A percentile compares a stretch with the other conserved stretches of the same genome.
Conservation (phyloP, 92 coral and sea anemone genomes). For the Plumapathes pennacea region DNA sequence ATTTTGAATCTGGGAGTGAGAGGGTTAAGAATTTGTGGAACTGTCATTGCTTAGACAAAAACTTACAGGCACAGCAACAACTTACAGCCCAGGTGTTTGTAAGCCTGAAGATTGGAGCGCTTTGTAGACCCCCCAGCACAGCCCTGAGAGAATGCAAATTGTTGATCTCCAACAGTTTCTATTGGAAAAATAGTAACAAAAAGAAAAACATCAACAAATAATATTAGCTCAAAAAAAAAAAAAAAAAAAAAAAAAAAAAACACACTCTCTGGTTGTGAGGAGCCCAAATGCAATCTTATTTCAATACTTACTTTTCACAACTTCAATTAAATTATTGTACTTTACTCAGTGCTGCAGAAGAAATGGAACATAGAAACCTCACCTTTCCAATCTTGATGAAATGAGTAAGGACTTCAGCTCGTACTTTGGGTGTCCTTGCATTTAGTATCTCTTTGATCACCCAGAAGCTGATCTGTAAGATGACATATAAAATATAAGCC, state of each 20-base stretch:
- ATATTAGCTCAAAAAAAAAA: too few species aligned
- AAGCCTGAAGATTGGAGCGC: slow-evolving; percentile 91
- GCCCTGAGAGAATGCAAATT: slow-evolving; percentile 92
- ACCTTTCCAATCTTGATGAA: slow-evolving; percentile 96
- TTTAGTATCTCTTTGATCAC: slow-evolving; percentile 91
- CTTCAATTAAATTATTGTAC: too few species aligned
- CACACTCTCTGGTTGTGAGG: not conserved
- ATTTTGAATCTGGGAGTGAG: too few species aligned
- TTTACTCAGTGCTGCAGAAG: too few species aligned
- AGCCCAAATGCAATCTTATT: too few species aligned
- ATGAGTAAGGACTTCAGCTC: slow-evolving; percentile 86
- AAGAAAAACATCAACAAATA: not conserved
- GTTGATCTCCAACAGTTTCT: slow-evolving; percentile 90
- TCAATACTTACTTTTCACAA: too few species aligned
- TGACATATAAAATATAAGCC: not conserved
- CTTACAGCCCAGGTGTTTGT: slow-evolving; percentile 92
- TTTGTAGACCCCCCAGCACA: slow-evolving; percentile 93
- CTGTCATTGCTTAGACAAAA: too few species aligned
- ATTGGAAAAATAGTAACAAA: slow-evolving; percentile 2
- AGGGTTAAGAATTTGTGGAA: too few species aligned
- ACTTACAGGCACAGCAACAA: too few species aligned
- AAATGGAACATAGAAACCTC: too few species aligned
- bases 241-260: too few species aligned
- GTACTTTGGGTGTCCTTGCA: slow-evolving; percentile 81
- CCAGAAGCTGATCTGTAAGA: slow-evolving; percentile 91